Base-by-base conservation (phyloP, 2,113 vertebrate genomes). In the Lichenostomus cassidix region DNA sequence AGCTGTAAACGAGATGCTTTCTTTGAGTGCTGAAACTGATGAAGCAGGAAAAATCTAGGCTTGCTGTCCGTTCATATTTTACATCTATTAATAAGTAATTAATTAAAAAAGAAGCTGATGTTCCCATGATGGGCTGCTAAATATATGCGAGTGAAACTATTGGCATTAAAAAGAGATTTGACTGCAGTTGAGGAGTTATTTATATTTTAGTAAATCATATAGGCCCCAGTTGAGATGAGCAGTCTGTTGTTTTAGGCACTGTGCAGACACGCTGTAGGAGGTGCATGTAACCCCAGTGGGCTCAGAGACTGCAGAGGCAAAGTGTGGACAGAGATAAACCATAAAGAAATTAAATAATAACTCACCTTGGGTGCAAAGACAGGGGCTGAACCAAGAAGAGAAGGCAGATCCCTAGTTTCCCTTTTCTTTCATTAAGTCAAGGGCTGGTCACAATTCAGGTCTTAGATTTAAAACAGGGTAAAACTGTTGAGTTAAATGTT, bases 81-180 rank as follows among this genome's bases (percentile, higher is more conserved):
- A 95, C 86, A 20, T 89, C 92, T 94, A 93, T 96, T 96, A 95
- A 92, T 94, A 90, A 94, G 93, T 93, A 89, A 94, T 95, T 95
- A 95, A 96, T 97, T 94, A 53, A 88, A 93, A 82, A 96, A 92
- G 88, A 77, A 90, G 64, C 69, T 81, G 82, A 55, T 88, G 68
- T 85, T 96, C 90, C 95, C 90, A 67, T 49, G 92, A 80, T 88
- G 75, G 75, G 64, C 68, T 5, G 4, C 76, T 95, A 91, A 94
- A 90, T 91, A 93, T 81, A 89, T 77, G 76, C 56, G 15, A 89
- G 86, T 71, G 62, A 81, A 90, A 92, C 76, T 89, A 42, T 63
- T 71, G 92, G 73, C 68, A 83, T 96, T 94, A 95, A 93, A 91
- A 95, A 86, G 85, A 90, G 73, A 87, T 96, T 90, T 78, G 68